These are phyloP conservation scores for Pandemis corylana DNA, from an alignment of 2,888 invertebrate genomes.

Conservation along the genomic window DNA sequence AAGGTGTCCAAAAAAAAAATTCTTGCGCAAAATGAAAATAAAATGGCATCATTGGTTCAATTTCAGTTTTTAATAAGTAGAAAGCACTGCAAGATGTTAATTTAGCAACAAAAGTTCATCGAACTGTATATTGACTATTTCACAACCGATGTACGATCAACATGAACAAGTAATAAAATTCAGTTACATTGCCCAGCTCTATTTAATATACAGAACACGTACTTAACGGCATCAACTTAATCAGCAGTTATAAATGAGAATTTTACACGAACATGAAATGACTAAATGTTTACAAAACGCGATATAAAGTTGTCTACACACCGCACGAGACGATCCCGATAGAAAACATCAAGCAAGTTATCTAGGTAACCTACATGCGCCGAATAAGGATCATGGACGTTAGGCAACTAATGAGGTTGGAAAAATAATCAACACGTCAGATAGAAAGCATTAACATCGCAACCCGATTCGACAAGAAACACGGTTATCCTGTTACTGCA, in stretches of 20 bases:
- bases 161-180: constrained; percentile 18
- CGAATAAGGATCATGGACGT: constrained; percentile 46
- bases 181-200: constrained; percentile 30
- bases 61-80: constrained; percentile 1
- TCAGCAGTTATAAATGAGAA: constrained; percentile 33
- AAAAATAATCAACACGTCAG: constrained; percentile 64
- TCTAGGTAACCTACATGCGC: constrained; percentile 47
- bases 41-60: background rate
- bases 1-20: background rate
- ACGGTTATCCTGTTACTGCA: constrained; percentile 68
- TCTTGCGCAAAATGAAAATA: background rate
- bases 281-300: constrained; percentile 32
- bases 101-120: constrained; percentile 25
- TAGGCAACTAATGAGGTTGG: constrained; percentile 54
- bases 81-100: constrained; percentile 5
- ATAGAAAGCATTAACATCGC: constrained; percentile 54
- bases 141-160: constrained; percentile 23
- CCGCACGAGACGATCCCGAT: constrained; percentile 33
- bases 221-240: constrained; percentile 19
- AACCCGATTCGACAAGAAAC: constrained; percentile 68
- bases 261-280: constrained; percentile 27
- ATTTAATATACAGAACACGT: constrained; percentile 29
- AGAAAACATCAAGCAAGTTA: constrained; percentile 39
- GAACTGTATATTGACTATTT: constrained; percentile 32
- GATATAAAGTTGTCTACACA: constrained; percentile 11